phyloP scores from a whole-genome alignment of 30 jellyfish, hydroid and myxozoan genomes.

The Hydra vulgaris region DNA sequence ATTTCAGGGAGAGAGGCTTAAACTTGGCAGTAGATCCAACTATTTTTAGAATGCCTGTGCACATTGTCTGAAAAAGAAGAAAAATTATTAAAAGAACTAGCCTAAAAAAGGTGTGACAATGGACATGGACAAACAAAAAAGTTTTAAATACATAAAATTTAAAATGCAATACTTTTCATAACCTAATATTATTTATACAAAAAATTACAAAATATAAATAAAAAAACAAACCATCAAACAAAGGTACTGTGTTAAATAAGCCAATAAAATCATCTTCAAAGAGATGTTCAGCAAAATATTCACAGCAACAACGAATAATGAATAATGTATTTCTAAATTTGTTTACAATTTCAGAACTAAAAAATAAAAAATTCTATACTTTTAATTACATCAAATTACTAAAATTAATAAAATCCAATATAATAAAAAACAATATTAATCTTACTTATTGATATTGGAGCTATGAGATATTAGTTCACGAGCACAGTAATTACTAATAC shows the following conservation, averaged over 20 bases:
- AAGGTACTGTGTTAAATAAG: slow-evolving; percentile 52
- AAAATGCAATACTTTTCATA: no score
- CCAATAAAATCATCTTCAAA: slow-evolving; percentile 47
- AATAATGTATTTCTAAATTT: slow-evolving; percentile 40
- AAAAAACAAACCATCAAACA: slow-evolving; percentile 44
- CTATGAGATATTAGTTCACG: slow-evolving; percentile 34
- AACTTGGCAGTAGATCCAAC: no score
- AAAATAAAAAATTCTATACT: slow-evolving; percentile 3
- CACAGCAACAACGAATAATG: slow-evolving; percentile 45
- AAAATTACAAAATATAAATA: no score
- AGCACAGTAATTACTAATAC: slow-evolving; percentile 38
- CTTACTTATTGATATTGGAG: not conserved
- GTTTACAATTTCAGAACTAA: slow-evolving; percentile 21
- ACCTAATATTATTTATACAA: no score
- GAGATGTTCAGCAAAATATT: slow-evolving; percentile 38
- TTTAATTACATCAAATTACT: not conserved
- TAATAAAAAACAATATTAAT: not conserved
- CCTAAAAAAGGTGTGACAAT: no score
- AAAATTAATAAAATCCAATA: not conserved
- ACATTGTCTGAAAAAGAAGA: no score
- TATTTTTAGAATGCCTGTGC: no score
- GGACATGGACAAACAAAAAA: no score
- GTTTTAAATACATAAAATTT: no score
- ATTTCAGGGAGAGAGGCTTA: no score
- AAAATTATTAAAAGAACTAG: no score